Base-by-base conservation (phyloP, 2,113 vertebrate genomes). In the Microcebus griseorufus region DNA sequence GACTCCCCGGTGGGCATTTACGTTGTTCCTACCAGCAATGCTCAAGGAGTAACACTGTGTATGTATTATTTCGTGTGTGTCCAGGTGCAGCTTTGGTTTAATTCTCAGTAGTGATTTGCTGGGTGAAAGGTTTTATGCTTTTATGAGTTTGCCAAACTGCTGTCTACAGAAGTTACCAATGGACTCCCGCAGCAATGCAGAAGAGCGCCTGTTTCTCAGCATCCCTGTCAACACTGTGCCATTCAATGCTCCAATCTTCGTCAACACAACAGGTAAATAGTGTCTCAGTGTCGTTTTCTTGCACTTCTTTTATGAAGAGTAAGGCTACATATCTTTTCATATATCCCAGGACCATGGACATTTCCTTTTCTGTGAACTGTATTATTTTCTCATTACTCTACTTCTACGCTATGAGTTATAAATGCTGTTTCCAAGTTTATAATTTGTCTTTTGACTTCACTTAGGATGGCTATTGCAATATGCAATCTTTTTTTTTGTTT, bases 1-100 rank as follows among this genome's bases (percentile, higher is more conserved):
- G 0, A 4, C 0, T 9, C 45, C 32, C n/a, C 7, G 10, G 64
- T 0, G 6, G 32, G 27, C 27, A 1, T 3, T 22, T 0, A 6
- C 7, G 51, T 2, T 3, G 13, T 11, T 2, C 29, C 69, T 2
- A 1, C 34, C 9, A 14, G 45, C 34, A 8, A 13, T 1, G 23
- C 45, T 39, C 39, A 23, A 0, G 0, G 11, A n/a, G 29, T 0
- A 4, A 13, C 8, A 1, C 18, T 51, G 8, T 0, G 23, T 16
- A 1, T 0, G 2, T 2, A 4, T 18, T 29, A 9, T 14, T 18
- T 2, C 16, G 34, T 5, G 6, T 0, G 23, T 37, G 53, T 62
- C 69, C 3, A 25, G 60, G 37, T 23, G 5, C 69, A 83, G 78
- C 76, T 62, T 25, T 1, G 45, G 23, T 23, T 0, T 20, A 22